A percentile compares a stretch with the other conserved stretches of the same genome.
These are phyloP conservation scores for Crocuta crocuta DNA, from an alignment of 2,113 vertebrate species.

Conservation along the genomic window DNA sequence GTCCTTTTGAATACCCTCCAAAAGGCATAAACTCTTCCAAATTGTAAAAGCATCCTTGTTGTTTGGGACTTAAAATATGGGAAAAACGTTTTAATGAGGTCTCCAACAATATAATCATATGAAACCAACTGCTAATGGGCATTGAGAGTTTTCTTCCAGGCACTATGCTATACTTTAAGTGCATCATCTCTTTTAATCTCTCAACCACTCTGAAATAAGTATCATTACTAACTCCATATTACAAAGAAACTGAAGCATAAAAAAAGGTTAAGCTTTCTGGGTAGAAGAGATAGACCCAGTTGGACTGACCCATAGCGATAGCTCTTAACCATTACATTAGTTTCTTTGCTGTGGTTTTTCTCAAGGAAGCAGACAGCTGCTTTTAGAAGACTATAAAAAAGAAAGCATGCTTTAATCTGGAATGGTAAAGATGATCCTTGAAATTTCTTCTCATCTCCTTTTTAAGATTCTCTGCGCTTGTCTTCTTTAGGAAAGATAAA, in stretches of 20 bases:
- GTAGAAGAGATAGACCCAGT: neutral
- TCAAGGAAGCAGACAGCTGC: neutral
- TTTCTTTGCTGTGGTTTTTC: neutral
- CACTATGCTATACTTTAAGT: neutral
- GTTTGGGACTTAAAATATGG: neutral
- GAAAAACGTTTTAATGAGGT: neutral
- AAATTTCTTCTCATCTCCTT: neutral
- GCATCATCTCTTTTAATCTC: neutral
- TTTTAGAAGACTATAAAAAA: neutral
- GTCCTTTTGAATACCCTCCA: neutral
- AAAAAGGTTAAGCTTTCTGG: neutral
- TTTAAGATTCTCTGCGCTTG: conserved; percentile 15
- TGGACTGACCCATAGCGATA: neutral
- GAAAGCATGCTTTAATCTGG: neutral
- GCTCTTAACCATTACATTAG: neutral
- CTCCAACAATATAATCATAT: neutral
- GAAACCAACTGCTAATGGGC: neutral
- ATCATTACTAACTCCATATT: neutral
- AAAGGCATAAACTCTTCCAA: neutral
- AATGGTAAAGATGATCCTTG: neutral
- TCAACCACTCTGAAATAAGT: neutral
- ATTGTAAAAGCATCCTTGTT: neutral
- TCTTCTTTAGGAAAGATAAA: conserved; percentile 18
- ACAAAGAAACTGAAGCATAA: neutral
- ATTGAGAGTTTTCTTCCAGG: neutral